Conservation (phyloP, 1,140 invertebrate species). For the Wasmannia auropunctata region DNA sequence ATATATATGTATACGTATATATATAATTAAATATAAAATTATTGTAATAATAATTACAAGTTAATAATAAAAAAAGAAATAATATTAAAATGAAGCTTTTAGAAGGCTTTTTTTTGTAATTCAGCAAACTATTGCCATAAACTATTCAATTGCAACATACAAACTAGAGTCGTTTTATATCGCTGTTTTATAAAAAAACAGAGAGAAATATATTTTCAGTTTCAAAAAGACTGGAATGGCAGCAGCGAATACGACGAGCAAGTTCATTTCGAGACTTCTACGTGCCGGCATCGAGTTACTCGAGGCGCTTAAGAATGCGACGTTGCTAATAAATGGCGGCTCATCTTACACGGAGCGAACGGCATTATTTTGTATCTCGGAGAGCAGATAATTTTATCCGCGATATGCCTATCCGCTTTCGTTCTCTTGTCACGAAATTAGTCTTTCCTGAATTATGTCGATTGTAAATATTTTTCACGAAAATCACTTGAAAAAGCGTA, state of each 20-base stretch:
- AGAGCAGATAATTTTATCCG: conserved; percentile 48
- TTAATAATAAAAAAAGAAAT: not conserved
- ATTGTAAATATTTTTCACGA: not conserved
- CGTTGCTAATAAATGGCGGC: conserved; percentile 51
- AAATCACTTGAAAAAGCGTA: not conserved
- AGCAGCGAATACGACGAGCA: conserved; percentile 11
- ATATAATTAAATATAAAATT: not conserved
- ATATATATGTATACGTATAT: too few relatives aligned
- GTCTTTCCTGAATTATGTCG: conserved; percentile 29
- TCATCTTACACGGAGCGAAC: conserved; percentile 49
- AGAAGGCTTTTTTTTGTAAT: not conserved
- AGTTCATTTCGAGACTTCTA: conserved; percentile 40
- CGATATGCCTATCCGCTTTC: conserved; percentile 14
- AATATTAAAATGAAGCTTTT: not conserved
- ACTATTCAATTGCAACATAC: not conserved
- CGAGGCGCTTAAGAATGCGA: conserved; percentile 53
- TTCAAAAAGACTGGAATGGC: conserved; percentile 12
- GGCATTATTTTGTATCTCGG: conserved; percentile 44
- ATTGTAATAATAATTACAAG: not conserved
- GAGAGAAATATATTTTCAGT: not conserved
- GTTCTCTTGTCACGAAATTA: conserved; percentile 1
- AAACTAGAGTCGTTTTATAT: not conserved
- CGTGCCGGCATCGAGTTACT: conserved; percentile 53
- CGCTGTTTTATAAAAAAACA: not conserved
- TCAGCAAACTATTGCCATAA: not conserved